Percentiles rank a stretch among this genome's conserved stretches.
Evolutionary conservation across 1,140 invertebrate genomes (phyloP).

Genomic region (Drosophila kurseongensis): DNA sequence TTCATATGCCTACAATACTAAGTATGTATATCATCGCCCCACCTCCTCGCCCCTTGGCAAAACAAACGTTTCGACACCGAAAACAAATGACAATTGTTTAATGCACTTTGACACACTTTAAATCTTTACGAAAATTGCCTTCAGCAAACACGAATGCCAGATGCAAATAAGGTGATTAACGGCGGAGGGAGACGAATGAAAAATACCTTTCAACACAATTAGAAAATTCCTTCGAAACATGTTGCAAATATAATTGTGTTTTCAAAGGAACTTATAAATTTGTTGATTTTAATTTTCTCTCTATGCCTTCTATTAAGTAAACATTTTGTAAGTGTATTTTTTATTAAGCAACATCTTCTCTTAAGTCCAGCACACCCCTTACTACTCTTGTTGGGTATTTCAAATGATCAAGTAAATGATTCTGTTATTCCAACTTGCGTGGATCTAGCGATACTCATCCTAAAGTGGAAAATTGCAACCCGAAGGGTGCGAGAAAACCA

Average conservation of each 20-base stretch:
- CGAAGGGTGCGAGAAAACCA: slow-evolving; percentile 36
- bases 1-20: background rate
- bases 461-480: slow-evolving; percentile 53
- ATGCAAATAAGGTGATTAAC: background rate
- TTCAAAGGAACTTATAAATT: no score
- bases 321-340: no score
- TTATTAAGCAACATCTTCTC: background rate
- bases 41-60: background rate
- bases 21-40: slow-evolving; percentile 4
- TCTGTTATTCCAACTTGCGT: slow-evolving; percentile 37
- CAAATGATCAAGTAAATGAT: slow-evolving; percentile 43
- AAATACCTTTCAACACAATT: slow-evolving; percentile 12
- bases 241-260: no score
- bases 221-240: background rate
- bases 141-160: slow-evolving; percentile 27
- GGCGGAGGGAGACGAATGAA: background rate
- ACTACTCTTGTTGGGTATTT: background rate
- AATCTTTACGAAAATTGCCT: slow-evolving; percentile 46
- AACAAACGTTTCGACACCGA: slow-evolving; percentile 15
- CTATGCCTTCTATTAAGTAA: no score
- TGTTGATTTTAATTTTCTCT: no score
- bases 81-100: slow-evolving; percentile 74
- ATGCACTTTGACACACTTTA: slow-evolving; percentile 80
- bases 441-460: background rate
- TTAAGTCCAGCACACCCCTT: background rate